Evolutionary conservation across 2,113 vertebrate genomes (phyloP).

Genomic region (Chloropsis hardwickii): DNA sequence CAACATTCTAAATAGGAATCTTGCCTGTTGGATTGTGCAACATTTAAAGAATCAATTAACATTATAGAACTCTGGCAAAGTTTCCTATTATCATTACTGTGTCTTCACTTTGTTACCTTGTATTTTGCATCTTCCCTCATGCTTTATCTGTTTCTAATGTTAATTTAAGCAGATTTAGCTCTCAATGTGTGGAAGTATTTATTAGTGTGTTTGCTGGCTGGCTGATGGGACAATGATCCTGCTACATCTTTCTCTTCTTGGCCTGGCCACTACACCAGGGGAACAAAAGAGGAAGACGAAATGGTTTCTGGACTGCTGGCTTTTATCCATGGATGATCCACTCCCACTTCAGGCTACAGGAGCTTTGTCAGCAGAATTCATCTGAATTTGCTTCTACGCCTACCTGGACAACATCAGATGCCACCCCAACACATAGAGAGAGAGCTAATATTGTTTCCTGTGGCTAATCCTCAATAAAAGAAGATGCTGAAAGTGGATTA

Average conservation of each 20-base stretch:
- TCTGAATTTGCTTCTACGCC: not conserved
- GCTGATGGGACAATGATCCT: not conserved
- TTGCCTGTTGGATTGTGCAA: constrained; percentile 1
- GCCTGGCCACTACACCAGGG: not conserved
- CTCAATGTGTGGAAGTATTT: not conserved
- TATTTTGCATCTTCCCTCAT: not conserved
- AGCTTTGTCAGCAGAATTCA: not conserved
- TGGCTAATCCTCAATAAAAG: not conserved
- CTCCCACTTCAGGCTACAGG: not conserved
- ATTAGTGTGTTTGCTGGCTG: not conserved
- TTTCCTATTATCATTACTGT: not conserved
- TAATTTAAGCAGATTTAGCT: not conserved
- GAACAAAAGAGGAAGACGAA: not conserved
- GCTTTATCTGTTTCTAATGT: not conserved
- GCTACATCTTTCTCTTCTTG: not conserved
- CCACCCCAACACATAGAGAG: not conserved
- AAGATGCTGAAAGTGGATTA: not conserved
- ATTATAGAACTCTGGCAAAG: constrained; percentile 21
- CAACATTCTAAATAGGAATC: not conserved
- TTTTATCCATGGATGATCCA: not conserved
- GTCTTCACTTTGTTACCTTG: not conserved
- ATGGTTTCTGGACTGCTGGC: not conserved
- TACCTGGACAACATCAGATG: not conserved
- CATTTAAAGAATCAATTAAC: constrained; percentile 32
- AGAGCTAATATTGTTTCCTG: not conserved